These are phyloP conservation scores for Nasonia vitripennis DNA, from an alignment of 1,140 invertebrate genomes.

Conservation along the genomic window DNA sequence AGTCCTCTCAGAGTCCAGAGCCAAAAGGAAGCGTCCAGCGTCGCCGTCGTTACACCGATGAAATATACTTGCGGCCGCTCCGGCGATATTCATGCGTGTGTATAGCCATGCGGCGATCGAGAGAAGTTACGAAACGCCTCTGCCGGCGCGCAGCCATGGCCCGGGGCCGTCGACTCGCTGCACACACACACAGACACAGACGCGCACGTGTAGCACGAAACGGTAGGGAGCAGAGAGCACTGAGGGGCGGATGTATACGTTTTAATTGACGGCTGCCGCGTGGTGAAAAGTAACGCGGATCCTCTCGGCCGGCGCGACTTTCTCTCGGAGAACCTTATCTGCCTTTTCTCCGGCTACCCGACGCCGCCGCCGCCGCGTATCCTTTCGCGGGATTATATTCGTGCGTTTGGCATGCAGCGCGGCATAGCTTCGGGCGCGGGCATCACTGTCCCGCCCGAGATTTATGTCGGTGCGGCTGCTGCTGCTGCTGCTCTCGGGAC, in stretches of 20 bases:
- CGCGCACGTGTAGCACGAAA: neutral
- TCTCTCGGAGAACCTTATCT: neutral
- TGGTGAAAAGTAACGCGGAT: conserved; percentile 45
- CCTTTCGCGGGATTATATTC: conserved; percentile 14
- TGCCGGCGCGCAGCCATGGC: conserved; percentile 2
- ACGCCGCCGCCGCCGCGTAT: neutral
- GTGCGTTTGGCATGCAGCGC: neutral
- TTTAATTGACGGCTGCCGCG: conserved; percentile 50
- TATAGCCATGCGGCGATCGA: conserved; percentile 14
- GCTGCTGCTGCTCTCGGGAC: neutral
- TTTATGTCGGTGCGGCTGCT: conserved; percentile 30
- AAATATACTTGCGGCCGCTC: neutral
- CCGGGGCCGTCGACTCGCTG: neutral
- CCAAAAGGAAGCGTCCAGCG: neutral
- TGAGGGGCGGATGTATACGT: conserved; percentile 31
- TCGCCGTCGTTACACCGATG: neutral
- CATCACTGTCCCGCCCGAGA: conserved; percentile 64
- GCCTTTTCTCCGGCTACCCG: neutral
- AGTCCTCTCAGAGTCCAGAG: too few species aligned
- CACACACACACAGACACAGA: neutral
- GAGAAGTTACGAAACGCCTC: conserved; percentile 27
- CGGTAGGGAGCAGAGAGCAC: conserved; percentile 15
- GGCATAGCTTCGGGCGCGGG: conserved; percentile 35
- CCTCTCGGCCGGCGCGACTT: conserved; percentile 16
- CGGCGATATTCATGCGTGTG: neutral